Conservation (phyloP, 2,888 invertebrate genomes). For the Brachypterus glaber region DNA sequence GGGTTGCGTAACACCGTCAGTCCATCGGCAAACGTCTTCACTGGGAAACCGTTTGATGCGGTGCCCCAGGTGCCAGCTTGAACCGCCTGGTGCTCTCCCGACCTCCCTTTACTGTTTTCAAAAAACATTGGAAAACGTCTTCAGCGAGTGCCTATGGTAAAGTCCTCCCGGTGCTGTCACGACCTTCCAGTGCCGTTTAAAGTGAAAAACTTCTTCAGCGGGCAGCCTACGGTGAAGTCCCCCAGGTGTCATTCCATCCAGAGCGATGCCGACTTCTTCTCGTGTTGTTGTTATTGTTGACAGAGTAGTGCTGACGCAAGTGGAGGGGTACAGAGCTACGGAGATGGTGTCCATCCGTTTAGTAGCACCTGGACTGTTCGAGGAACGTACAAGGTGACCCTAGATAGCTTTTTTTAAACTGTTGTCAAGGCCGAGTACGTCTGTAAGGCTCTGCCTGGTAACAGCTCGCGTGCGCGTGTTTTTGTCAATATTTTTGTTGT, state of each 20-base stretch:
- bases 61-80: slow-evolving; percentile 31
- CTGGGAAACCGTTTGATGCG: slow-evolving; percentile 23
- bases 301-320: slow-evolving; percentile 6
- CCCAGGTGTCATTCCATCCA: background rate
- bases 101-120: slow-evolving; percentile 9
- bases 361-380: slow-evolving; percentile 12
- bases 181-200: too few species aligned
- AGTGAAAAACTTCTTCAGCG: too few species aligned
- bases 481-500: slow-evolving; percentile 33
- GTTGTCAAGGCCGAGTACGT: slow-evolving; percentile 32
- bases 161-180: too few species aligned
- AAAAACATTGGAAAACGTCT: too few species aligned
- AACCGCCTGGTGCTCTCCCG: slow-evolving; percentile 14
- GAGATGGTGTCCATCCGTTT: slow-evolving; percentile 19
- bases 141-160: too few species aligned
- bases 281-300: background rate
- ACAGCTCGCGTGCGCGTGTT: slow-evolving; percentile 30
- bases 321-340: slow-evolving; percentile 14
- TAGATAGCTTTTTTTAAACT: slow-evolving; percentile 31
- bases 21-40: slow-evolving; percentile 29
- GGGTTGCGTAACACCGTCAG: slow-evolving; percentile 34
- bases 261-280: background rate
- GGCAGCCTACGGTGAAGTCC: background rate
- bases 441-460: too few species aligned
- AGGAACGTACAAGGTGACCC: slow-evolving; percentile 33